A percentile compares a stretch with the other conserved stretches of the same genome.
Conservation (phyloP, 2,113 vertebrate species). For the Datnioides undecimradiatus region DNA sequence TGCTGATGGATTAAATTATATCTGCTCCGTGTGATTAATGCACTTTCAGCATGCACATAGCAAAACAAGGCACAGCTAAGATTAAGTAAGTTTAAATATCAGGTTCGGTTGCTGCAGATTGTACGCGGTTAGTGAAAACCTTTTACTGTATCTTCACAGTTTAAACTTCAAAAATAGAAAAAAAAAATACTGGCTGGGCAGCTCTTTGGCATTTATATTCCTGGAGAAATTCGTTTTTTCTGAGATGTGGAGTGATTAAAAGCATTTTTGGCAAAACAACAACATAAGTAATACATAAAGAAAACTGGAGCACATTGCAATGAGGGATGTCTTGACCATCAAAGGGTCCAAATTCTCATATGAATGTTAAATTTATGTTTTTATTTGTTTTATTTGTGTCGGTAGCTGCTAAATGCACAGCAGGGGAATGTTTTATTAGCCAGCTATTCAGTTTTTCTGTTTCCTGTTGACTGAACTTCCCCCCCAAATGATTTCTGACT, state of each 20-base stretch:
- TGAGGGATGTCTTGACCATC: background rate
- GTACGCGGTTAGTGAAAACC: background rate
- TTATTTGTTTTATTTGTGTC: background rate
- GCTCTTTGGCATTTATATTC: conserved; percentile 27
- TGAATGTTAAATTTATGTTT: background rate
- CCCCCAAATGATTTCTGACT: background rate
- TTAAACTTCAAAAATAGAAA: conserved; percentile 1
- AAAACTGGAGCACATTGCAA: background rate
- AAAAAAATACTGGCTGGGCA: background rate
- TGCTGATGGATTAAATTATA: conserved; percentile 22
- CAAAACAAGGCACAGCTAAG: conserved; percentile 19
- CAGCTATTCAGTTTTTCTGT: background rate
- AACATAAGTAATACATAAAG: background rate
- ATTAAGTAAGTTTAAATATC: conserved; percentile 21
- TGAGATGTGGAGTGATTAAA: background rate
- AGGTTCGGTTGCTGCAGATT: background rate
- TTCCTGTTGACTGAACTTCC: background rate
- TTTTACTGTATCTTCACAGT: conserved; percentile 27
- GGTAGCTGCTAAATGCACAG: background rate
- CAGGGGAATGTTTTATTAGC: background rate
- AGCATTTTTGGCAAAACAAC: background rate
- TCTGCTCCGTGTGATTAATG: conserved; percentile 17
- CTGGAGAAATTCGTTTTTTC: background rate
- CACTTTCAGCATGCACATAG: background rate
- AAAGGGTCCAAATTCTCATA: background rate